phyloP scores from a whole-genome alignment of 2,113 vertebrate species.

The Arenaria interpres region DNA sequence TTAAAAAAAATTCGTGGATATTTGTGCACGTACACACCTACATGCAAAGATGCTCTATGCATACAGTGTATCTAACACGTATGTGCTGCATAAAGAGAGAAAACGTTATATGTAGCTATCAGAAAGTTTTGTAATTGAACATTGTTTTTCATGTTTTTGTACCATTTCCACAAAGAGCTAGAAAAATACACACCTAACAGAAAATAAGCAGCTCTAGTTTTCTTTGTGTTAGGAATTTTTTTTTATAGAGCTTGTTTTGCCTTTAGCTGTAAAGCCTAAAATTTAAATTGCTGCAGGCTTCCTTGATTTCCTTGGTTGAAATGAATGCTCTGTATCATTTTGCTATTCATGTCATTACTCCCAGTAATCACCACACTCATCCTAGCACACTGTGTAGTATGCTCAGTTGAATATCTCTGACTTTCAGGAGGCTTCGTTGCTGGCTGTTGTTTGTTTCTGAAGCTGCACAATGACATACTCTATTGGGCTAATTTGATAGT shows the following conservation, averaged over 20 bases:
- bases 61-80: neutral
- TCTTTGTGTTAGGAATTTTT: neutral
- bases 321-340: conserved; percentile 55
- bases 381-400: conserved; percentile 25
- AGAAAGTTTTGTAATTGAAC: neutral
- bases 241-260: conserved; percentile 4
- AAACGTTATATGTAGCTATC: neutral
- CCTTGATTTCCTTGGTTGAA: conserved; percentile 51
- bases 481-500: conserved; percentile 64
- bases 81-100: neutral
- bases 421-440: conserved; percentile 47
- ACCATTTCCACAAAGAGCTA: neutral
- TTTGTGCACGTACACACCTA: neutral
- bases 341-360: conserved; percentile 64
- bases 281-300: conserved; percentile 55
- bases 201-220: neutral
- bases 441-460: conserved; percentile 55
- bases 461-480: conserved; percentile 56
- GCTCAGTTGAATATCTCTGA: conserved; percentile 57
- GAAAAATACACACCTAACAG: neutral
- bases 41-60: neutral
- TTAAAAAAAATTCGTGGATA: neutral
- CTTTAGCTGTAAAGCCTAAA: conserved; percentile 41
- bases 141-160: neutral
- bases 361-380: conserved; percentile 40